Conservation (phyloP, 2,797 vertebrate genomes). For the Gastrophryne carolinensis region DNA sequence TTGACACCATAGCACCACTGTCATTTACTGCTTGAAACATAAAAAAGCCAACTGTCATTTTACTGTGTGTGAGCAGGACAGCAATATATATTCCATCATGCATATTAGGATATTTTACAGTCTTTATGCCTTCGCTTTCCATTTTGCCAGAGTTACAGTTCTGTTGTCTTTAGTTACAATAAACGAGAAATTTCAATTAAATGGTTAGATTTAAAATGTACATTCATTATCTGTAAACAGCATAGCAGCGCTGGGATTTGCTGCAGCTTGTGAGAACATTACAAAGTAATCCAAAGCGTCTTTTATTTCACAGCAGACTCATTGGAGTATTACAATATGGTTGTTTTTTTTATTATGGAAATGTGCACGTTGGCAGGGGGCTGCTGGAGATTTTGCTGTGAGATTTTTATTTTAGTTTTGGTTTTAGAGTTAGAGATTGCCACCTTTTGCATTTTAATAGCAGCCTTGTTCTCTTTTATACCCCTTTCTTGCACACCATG, state of each 20-base stretch:
- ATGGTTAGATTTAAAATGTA: slow-evolving; percentile 35
- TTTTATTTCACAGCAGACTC: slow-evolving; percentile 40
- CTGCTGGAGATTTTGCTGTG: no score
- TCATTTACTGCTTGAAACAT: background rate
- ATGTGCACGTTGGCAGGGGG: background rate
- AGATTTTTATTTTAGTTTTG: slow-evolving; percentile 18
- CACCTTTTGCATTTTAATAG: slow-evolving; percentile 24
- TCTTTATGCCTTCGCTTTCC: background rate
- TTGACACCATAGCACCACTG: background rate
- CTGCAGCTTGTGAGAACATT: slow-evolving; percentile 27
- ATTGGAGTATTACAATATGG: slow-evolving; percentile 39
- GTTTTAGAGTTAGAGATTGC: background rate
- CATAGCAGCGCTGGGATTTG: slow-evolving; percentile 46
- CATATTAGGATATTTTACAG: background rate
- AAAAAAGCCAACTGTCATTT: background rate
- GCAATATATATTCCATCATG: background rate
- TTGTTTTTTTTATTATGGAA: slow-evolving; percentile 37
- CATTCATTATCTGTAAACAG: slow-evolving; percentile 37
- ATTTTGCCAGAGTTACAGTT: background rate
- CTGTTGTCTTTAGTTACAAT: slow-evolving; percentile 4
- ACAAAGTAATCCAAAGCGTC: slow-evolving; percentile 33
- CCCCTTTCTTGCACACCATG: slow-evolving; percentile 11
- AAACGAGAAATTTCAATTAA: slow-evolving; percentile 42
- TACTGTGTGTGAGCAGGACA: background rate
- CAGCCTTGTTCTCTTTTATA: background rate